These are phyloP conservation scores for Abscondita cerata DNA, from an alignment of 2,888 invertebrate species.

Conservation along the genomic window DNA sequence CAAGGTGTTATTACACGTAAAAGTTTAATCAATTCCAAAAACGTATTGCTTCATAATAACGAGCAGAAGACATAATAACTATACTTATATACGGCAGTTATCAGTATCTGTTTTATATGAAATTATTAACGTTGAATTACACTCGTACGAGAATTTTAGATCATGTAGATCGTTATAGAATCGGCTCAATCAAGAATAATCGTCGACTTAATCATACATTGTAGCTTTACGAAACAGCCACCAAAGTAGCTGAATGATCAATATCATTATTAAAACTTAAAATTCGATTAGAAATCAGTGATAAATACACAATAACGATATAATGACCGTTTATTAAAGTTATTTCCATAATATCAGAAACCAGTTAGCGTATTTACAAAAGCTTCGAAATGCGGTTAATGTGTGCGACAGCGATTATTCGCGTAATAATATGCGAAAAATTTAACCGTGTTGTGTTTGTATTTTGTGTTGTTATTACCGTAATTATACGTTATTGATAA, in stretches of 20 bases:
- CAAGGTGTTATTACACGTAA: neutral
- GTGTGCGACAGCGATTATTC: conserved; percentile 44
- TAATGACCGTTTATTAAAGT: conserved; percentile 49
- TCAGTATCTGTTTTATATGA: conserved; percentile 19
- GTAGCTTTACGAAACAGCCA: conserved; percentile 17
- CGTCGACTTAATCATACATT: conserved; percentile 12
- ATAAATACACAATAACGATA: conserved; percentile 45
- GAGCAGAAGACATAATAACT: conserved; percentile 6
- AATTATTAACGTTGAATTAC: conserved; percentile 14
- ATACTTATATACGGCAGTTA: conserved; percentile 23
- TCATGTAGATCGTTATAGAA: conserved; percentile 9
- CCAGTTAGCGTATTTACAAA: conserved; percentile 27
- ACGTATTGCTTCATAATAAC: conserved; percentile 15
- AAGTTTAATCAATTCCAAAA: conserved; percentile 16
- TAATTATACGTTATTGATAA: no score
- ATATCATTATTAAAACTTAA: conserved; percentile 22
- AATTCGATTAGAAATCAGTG: conserved; percentile 39
- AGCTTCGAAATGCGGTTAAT: conserved; percentile 35
- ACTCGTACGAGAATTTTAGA: conserved; percentile 6
- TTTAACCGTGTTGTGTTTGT: conserved; percentile 8
- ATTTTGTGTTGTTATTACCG: no score
- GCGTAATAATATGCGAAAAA: conserved; percentile 42
- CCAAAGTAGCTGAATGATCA: conserved; percentile 26
- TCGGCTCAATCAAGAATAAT: conserved; percentile 2
- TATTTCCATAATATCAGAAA: conserved; percentile 46